These are phyloP conservation scores for Trissolcus brochymenae DNA, from an alignment of 2,888 invertebrate genomes.

Conservation along the genomic window DNA sequence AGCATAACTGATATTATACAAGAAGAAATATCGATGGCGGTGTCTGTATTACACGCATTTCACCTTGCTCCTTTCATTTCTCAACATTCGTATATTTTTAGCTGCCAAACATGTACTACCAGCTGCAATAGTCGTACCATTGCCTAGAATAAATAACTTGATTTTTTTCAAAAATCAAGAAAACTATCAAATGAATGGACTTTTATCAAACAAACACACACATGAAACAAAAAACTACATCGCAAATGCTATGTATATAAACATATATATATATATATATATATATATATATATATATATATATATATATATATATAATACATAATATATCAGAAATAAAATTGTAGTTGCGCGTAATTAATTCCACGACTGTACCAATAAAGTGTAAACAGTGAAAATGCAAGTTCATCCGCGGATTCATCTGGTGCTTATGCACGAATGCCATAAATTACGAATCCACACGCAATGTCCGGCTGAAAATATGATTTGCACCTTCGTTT, in stretches of 20 bases:
- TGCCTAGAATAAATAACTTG: no score
- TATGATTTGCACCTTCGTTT: constrained; percentile 23
- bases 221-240: no score
- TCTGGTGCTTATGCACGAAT: constrained; percentile 18
- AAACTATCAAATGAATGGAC: no score
- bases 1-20: constrained; percentile 47
- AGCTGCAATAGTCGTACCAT: no score
- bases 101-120: not conserved
- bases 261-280: no score
- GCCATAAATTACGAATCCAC: constrained; percentile 38
- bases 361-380: constrained; percentile 18
- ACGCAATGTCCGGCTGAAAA: constrained; percentile 40
- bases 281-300: no score
- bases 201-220: no score
- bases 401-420: constrained; percentile 41
- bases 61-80: constrained; percentile 26
- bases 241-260: no score
- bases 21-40: constrained; percentile 51
- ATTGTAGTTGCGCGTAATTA: constrained; percentile 9
- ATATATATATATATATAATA: no score
- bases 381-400: constrained; percentile 42
- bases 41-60: constrained; percentile 37
- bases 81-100: constrained; percentile 9
- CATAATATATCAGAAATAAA: no score
- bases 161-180: no score